These are phyloP conservation scores for Lordiphosa collinella DNA, from an alignment of 1,140 invertebrate species.

Conservation along the genomic window DNA sequence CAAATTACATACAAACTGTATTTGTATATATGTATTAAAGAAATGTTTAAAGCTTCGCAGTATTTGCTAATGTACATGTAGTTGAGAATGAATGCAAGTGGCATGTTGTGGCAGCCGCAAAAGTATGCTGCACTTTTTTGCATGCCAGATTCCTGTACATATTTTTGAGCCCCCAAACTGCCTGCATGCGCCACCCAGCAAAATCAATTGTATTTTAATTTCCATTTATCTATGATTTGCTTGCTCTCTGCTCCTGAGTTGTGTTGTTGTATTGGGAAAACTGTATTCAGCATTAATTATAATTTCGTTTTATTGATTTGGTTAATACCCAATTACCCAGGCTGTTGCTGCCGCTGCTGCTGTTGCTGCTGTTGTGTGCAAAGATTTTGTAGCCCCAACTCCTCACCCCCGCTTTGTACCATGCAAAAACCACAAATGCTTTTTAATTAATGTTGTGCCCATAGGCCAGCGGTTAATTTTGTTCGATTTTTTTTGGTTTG, in stretches of 20 bases:
- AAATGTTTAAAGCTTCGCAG: constrained; percentile 76
- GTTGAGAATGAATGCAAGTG: constrained; percentile 53
- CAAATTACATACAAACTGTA: background rate
- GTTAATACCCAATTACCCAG: constrained; percentile 44
- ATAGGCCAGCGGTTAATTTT: constrained; percentile 52
- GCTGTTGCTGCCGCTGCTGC: constrained; percentile 18
- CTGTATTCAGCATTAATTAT: no score
- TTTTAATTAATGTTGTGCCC: constrained; percentile 56
- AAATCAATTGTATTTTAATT: constrained; percentile 61
- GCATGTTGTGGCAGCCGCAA: constrained; percentile 50
- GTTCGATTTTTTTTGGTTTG: constrained; percentile 26
- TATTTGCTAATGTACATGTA: constrained; percentile 67
- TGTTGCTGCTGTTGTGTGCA: constrained; percentile 58
- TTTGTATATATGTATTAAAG: constrained; percentile 17
- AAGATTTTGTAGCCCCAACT: constrained; percentile 50
- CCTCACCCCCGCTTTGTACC: constrained; percentile 32
- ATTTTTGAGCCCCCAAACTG: background rate
- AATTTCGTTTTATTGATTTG: constrained; percentile 33
- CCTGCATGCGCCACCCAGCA: constrained; percentile 12
- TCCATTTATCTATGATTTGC: constrained; percentile 69
- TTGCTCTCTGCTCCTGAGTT: constrained; percentile 41
- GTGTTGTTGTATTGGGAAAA: constrained; percentile 1
- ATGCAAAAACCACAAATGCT: constrained; percentile 49
- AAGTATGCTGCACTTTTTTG: constrained; percentile 41
- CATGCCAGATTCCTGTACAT: constrained; percentile 32